A percentile compares a stretch with the other conserved stretches of the same genome.
Conservation (phyloP, 1,140 invertebrate species). For the Panagrolaimus sp. region DNA sequence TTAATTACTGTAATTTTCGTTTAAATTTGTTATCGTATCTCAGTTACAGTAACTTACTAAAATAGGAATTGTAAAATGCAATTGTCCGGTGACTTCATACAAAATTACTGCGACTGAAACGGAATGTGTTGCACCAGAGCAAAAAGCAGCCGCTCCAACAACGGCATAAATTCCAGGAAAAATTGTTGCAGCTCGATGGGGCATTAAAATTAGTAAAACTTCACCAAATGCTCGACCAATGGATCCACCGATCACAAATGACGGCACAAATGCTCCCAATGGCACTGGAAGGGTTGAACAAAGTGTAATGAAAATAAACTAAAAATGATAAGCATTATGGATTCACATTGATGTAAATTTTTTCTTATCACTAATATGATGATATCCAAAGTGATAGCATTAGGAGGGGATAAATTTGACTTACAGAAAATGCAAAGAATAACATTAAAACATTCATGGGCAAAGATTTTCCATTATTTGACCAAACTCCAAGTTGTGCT, state of each 20-base stretch:
- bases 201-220: neutral
- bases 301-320: constrained; percentile 65
- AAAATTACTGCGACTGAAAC: constrained; percentile 93
- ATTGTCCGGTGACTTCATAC: constrained; percentile 93
- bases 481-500: neutral
- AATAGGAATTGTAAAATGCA: constrained; percentile 87
- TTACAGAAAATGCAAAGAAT: constrained; percentile 6
- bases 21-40: no score
- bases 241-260: constrained; percentile 74
- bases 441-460: neutral
- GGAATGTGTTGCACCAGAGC: constrained; percentile 75
- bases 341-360: neutral
- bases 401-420: no score
- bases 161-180: constrained; percentile 1
- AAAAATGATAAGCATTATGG: neutral
- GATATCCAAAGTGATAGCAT: no score
- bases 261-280: constrained; percentile 86
- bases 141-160: constrained; percentile 14
- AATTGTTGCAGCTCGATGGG: neutral
- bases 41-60: constrained; percentile 62
- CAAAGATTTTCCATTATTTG: neutral
- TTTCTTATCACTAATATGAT: no score
- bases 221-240: neutral
- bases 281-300: constrained; percentile 88
- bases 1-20: no score